These are phyloP conservation scores for Pachycephala philippinensis DNA, from an alignment of 2,113 vertebrate species.

Conservation along the genomic window DNA sequence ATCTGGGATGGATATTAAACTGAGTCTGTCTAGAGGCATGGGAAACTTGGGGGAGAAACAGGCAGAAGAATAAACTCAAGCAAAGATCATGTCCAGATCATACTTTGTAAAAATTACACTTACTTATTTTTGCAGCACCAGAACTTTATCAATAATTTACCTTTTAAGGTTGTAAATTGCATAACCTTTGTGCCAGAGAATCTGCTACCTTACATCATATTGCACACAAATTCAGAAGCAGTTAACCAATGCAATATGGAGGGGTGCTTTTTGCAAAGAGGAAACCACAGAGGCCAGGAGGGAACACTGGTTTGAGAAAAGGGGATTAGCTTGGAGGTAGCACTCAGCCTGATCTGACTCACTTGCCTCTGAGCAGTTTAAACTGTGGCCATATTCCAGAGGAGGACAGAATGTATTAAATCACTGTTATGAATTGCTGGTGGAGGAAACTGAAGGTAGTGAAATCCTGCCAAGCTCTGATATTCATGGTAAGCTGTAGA, in stretches of 20 bases:
- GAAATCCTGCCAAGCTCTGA: background rate
- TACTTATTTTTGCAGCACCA: background rate
- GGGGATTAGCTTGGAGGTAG: background rate
- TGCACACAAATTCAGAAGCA: background rate
- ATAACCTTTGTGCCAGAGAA: background rate
- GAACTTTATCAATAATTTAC: background rate
- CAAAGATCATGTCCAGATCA: background rate
- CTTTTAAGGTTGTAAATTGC: background rate
- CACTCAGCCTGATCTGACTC: background rate
- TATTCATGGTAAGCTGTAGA: background rate
- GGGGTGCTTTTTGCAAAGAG: background rate
- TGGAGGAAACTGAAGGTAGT: background rate
- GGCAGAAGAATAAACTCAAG: background rate
- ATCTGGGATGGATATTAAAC: conserved; percentile 11
- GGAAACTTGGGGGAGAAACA: background rate
- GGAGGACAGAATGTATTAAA: background rate
- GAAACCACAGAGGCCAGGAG: conserved; percentile 13
- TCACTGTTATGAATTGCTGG: background rate
- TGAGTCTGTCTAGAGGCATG: background rate
- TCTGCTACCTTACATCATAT: background rate
- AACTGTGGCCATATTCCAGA: background rate
- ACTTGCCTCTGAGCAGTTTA: background rate
- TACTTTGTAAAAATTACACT: conserved; percentile 4
- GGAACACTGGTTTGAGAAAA: background rate
- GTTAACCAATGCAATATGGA: conserved; percentile 1